Base-by-base conservation (phyloP, 2,113 vertebrate genomes). In the Tupaia chinensis region DNA sequence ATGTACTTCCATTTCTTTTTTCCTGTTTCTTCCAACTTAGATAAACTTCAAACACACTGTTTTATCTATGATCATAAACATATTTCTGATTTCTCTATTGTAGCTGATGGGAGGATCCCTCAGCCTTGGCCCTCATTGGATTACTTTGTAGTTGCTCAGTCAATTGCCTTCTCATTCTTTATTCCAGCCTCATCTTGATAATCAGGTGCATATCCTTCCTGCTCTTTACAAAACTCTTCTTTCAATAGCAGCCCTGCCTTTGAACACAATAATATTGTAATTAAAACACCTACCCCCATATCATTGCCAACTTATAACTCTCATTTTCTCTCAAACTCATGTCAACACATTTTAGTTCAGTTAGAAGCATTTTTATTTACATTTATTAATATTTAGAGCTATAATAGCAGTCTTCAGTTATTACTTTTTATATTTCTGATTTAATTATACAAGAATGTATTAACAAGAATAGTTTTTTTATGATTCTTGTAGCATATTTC, bases 301-400 rank as follows among this genome's bases (percentile, higher is more conserved):
- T 34, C n/a, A 89, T 89, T 92, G 23, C 20, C 34, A 94, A 70
- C 32, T 34, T 0, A 15, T 93, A 70, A 70, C 34, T 56, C 23
- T 61, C 65, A 66, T 32, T 77, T 90, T 29, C 79, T 95, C 32
- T 76, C 72, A 80, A 95, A 88, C n/a, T 68, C 29, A 74, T 29
- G 29, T 80, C 32, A 79, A 74, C 44, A 79, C 20, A 77, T 27
- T n/a, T 88, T 22, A 91, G 44, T 65, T 89, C 20, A 86, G 29
- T 77, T 72, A 74, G 53, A 93, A 93, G 91, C 9, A 91, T 58
- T 96, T 84, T 25, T 34, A 88, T 79, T 93, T 93, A 60, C 1
- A 83, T 72, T 60, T 53, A 73, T 61, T 88, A 80, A 34, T 77
- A 89, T 68, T 72, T 77, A 72, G 10, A 81, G 11, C 53, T 89